These are phyloP conservation scores for Pipistrellus pygmaeus DNA, from an alignment of 2,797 vertebrate genomes.

Conservation along the genomic window DNA sequence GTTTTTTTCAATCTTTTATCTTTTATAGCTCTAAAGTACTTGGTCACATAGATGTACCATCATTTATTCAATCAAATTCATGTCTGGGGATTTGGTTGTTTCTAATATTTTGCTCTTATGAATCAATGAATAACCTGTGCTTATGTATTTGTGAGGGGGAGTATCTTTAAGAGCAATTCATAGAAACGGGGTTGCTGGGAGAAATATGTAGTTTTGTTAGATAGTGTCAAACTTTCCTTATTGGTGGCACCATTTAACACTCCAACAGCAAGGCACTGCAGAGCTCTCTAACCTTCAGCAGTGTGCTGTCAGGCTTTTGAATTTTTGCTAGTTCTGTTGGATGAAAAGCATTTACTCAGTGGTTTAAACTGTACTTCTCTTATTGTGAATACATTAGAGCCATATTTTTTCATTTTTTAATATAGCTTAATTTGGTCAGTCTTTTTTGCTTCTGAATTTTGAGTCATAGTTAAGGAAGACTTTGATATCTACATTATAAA, in stretches of 20 bases:
- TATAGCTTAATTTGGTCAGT: neutral
- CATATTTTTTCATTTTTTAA: neutral
- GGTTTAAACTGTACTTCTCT: neutral
- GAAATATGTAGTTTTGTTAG: neutral
- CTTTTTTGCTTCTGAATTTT: neutral
- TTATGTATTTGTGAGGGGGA: neutral
- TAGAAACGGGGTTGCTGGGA: neutral
- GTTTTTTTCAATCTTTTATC: too few relatives aligned
- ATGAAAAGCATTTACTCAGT: neutral
- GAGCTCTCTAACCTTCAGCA: neutral
- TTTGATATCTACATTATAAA: neutral
- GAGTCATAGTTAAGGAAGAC: too few relatives aligned
- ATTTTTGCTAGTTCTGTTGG: neutral
- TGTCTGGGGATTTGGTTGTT: neutral
- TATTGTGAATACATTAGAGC: neutral
- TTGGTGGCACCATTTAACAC: neutral
- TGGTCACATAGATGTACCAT: too few relatives aligned
- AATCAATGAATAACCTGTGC: neutral
- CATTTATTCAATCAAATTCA: too few relatives aligned
- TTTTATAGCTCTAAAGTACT: too few relatives aligned
- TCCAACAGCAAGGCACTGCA: neutral
- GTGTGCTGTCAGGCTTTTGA: neutral
- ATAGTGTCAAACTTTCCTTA: neutral
- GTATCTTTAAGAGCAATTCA: neutral
- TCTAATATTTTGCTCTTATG: neutral